Evolutionary conservation across 2,113 vertebrate genomes (phyloP).

Genomic region (Hyperopisus bebe): DNA sequence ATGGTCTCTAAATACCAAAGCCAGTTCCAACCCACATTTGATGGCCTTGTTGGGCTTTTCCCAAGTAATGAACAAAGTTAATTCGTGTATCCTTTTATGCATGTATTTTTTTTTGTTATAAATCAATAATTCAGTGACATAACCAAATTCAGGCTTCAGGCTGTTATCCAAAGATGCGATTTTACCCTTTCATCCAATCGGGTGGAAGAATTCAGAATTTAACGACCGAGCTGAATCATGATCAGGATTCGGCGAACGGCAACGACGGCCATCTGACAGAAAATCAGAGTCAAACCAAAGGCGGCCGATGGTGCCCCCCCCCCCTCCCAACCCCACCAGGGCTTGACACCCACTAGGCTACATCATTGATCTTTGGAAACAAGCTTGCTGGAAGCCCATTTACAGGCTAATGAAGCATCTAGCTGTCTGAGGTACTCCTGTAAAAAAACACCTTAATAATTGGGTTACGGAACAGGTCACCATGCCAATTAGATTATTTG

Average conservation of each 20-base stretch:
- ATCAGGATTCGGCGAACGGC: not conserved
- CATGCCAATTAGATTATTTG: conserved; percentile 8
- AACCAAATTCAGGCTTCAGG: not conserved
- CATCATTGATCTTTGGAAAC: not conserved
- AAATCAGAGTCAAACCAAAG: not conserved
- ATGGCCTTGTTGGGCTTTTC: not conserved
- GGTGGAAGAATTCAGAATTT: not conserved
- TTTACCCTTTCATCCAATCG: not conserved
- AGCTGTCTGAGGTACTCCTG: not conserved
- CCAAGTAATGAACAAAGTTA: conserved; percentile 1
- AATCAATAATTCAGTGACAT: conserved; percentile 1
- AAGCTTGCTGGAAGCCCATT: not conserved
- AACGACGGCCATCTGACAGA: not conserved
- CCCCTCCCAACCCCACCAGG: not conserved
- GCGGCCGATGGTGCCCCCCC: not conserved
- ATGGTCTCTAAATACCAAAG: not conserved
- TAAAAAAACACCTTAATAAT: not conserved
- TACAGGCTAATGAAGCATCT: not conserved
- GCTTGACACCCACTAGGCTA: not conserved
- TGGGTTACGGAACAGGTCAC: not conserved
- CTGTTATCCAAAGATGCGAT: not conserved
- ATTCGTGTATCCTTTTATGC: not conserved
- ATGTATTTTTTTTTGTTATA: not conserved
- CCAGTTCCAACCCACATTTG: not conserved
- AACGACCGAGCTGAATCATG: not conserved